Percentiles rank a stretch among this genome's conserved stretches.
Evolutionary conservation across 2,797 vertebrate species (phyloP).

Genomic region (Micromesistius poutassou): DNA sequence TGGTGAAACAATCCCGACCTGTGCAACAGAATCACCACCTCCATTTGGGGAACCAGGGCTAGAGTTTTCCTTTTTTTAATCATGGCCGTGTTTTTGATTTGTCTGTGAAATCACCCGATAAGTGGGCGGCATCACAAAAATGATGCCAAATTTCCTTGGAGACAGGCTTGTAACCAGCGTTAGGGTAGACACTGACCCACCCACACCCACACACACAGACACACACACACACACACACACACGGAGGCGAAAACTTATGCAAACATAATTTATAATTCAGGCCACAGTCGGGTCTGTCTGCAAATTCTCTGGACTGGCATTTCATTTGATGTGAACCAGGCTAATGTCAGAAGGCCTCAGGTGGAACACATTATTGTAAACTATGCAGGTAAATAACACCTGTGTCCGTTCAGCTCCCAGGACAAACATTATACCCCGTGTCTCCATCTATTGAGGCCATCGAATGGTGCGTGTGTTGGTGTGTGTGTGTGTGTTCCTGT

Average conservation of each 20-base stretch:
- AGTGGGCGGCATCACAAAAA: neutral
- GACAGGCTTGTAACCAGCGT: no score
- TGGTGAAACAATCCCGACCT: neutral
- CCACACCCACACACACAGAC: slow-evolving; percentile 14
- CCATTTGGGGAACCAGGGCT: no score
- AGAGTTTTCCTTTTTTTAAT: neutral
- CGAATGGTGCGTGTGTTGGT: no score
- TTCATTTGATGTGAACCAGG: slow-evolving; percentile 22
- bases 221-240: slow-evolving; percentile 12
- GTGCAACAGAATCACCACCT: neutral
- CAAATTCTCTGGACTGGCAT: neutral
- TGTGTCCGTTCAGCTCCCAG: neutral
- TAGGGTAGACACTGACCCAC: neutral
- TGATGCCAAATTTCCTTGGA: no score
- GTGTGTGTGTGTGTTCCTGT: neutral
- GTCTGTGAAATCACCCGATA: neutral
- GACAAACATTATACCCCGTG: neutral
- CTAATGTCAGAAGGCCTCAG: slow-evolving; percentile 55
- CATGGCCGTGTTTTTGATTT: neutral
- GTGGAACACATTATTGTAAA: slow-evolving; percentile 50
- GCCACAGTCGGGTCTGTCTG: neutral
- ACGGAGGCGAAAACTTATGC: slow-evolving; percentile 19
- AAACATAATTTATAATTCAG: slow-evolving; percentile 45
- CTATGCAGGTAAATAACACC: slow-evolving; percentile 48
- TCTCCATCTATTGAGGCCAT: neutral